Base-by-base conservation (phyloP, 1,140 invertebrate species). In the Drosophila equinoxialis region DNA sequence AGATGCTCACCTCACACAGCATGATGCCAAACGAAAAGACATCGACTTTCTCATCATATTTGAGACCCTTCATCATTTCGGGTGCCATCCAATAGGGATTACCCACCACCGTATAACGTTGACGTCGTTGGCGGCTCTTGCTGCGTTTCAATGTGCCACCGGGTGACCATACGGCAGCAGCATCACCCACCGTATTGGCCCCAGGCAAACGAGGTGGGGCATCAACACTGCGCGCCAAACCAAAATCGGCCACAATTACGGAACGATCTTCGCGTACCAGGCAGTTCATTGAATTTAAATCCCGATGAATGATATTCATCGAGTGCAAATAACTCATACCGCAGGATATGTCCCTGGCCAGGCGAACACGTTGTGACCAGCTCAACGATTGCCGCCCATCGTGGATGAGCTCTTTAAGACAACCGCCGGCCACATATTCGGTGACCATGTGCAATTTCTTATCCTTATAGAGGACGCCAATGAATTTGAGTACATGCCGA, bases 21-120 rank as follows among this genome's bases (percentile, higher is more conserved):
- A 99, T 96, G 57, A 99, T 98, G 5, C 98, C 98, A 93, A 98
- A 99, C 33, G 98, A 99, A 92, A 99, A 99, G 65, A 99, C 96
- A 92, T 99, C 98, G 13, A 99, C 98, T 93, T 98, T 98, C 92
- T 99, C 98, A 92, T 99, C 97, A 92, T 99, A 99, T 79, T 97
- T 97, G 74, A 98, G 96, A 26, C 97, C 98, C 92, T 97, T 97
- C 95, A 99, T 97, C 96, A 98, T 98, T 93, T 99, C 98, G 5
- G 98, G 98, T 0, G 98, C 98, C 98, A 99, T 99, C 98, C 97
- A 99, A 91, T 98, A 99, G 6, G 98, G 98, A 93, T 98, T 98
- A 0, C 98, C 98, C 0, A 99, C 97, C 20, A 98, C 91, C 2
- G 94, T 94, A 71, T 94, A 94, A 3, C 94, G 89, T 71, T 94